These are phyloP conservation scores for Argyresthia goedartella DNA, from an alignment of 2,888 invertebrate genomes.

Conservation along the genomic window DNA sequence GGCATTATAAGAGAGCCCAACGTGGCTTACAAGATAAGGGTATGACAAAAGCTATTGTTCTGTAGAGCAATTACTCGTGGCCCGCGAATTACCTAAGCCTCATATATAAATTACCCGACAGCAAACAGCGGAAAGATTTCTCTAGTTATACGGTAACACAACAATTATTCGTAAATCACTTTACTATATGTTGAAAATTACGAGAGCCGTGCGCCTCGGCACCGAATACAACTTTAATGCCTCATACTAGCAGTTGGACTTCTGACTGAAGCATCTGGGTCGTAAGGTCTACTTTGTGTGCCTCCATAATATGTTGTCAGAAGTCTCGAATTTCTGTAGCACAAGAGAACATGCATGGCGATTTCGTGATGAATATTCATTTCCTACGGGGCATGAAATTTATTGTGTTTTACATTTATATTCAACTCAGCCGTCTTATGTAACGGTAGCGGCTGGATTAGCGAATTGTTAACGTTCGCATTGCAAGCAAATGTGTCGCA, in stretches of 20 bases:
- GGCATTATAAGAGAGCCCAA: slow-evolving; percentile 50
- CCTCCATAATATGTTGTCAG: slow-evolving; percentile 25
- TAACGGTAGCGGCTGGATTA: slow-evolving; percentile 70
- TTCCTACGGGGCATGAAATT: slow-evolving; percentile 72
- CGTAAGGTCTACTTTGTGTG: slow-evolving; percentile 49
- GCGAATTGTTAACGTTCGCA: slow-evolving; percentile 65
- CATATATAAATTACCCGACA: slow-evolving; percentile 69
- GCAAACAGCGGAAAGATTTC: slow-evolving; percentile 72
- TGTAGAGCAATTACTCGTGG: slow-evolving; percentile 65
- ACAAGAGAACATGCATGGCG: slow-evolving; percentile 70
- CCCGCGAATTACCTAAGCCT: slow-evolving; percentile 70
- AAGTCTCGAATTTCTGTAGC: slow-evolving; percentile 56
- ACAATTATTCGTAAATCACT: slow-evolving; percentile 73
- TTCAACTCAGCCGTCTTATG: slow-evolving; percentile 69
- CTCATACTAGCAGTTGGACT: slow-evolving; percentile 29
- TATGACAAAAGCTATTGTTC: slow-evolving; percentile 71
- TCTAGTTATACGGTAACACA: slow-evolving; percentile 70
- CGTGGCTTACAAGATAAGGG: slow-evolving; percentile 59
- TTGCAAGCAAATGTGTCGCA: slow-evolving; percentile 44
- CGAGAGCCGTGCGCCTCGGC: slow-evolving; percentile 48
- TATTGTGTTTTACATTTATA: slow-evolving; percentile 72
- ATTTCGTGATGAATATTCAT: slow-evolving; percentile 72
- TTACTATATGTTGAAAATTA: slow-evolving; percentile 72
- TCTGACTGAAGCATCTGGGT: slow-evolving; percentile 32
- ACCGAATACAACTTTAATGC: slow-evolving; percentile 44